Evolutionary conservation across 2,113 vertebrate species (phyloP).

Genomic region (Onychorhynchus coronatus): DNA sequence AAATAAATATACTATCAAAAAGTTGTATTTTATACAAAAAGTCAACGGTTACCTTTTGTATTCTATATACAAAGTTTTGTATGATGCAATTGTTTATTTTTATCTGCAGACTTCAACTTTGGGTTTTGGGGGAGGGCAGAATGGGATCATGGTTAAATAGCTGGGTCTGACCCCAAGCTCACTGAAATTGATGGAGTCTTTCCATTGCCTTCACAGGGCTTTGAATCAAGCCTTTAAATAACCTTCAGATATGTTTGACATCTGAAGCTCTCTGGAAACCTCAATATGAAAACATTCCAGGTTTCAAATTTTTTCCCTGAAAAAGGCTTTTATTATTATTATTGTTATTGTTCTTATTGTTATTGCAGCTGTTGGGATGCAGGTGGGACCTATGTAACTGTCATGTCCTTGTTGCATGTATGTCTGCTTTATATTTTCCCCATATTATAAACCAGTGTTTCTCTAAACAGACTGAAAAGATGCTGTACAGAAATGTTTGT

Average conservation of each 20-base stretch:
- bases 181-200: slow-evolving; percentile 47
- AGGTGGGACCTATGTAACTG: slow-evolving; percentile 63
- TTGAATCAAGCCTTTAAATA: slow-evolving; percentile 56
- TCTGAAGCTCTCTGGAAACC: slow-evolving; percentile 70
- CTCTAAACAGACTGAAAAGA: slow-evolving; percentile 65
- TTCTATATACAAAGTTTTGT: slow-evolving; percentile 80
- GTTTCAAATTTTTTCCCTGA: slow-evolving; percentile 55
- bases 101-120: slow-evolving; percentile 71
- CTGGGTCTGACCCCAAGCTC: slow-evolving; percentile 57
- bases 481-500: slow-evolving; percentile 71
- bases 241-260: slow-evolving; percentile 54
- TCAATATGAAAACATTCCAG: slow-evolving; percentile 76
- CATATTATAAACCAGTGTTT: slow-evolving; percentile 74
- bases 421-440: slow-evolving; percentile 71
- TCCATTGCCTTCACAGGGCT: slow-evolving; percentile 61
- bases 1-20: slow-evolving; percentile 82
- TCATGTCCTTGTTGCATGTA: slow-evolving; percentile 70
- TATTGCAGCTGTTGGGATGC: slow-evolving; percentile 51
- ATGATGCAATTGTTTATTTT: slow-evolving; percentile 80
- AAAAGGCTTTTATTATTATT: slow-evolving; percentile 48
- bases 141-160: slow-evolving; percentile 53
- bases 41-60: slow-evolving; percentile 83
- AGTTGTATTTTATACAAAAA: slow-evolving; percentile 84
- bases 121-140: slow-evolving; percentile 55
- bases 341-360: slow-evolving; percentile 35